A percentile compares a stretch with the other conserved stretches of the same genome.
Conservation (phyloP, 2,797 vertebrate species). For the Enteromius unitaeniatus region DNA sequence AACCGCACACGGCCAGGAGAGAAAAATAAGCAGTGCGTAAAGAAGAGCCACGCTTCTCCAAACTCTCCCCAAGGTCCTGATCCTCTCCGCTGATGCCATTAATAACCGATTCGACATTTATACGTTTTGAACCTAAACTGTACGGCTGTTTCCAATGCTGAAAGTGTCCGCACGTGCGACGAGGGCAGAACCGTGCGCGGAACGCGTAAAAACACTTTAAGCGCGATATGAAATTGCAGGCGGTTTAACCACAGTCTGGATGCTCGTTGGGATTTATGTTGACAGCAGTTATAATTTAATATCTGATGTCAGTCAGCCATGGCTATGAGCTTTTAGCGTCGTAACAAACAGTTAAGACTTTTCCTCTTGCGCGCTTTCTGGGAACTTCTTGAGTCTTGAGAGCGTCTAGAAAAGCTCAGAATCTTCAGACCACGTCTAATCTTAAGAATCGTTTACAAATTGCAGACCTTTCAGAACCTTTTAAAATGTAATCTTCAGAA, state of each 20-base stretch:
- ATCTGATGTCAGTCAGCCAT: background rate
- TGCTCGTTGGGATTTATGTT: background rate
- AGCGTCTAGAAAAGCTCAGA: background rate
- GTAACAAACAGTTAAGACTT: background rate
- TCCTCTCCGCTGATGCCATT: slow-evolving; percentile 7
- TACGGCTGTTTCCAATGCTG: background rate
- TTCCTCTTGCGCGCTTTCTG: background rate
- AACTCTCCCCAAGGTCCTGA: slow-evolving; percentile 20
- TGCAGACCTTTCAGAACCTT: background rate
- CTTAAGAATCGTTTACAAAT: background rate
- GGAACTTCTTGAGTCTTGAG: background rate
- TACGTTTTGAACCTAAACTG: background rate
- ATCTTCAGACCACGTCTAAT: background rate
- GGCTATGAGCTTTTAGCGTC: background rate
- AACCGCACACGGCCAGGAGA: slow-evolving; percentile 73
- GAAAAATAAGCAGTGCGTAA: slow-evolving; percentile 66
- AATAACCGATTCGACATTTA: background rate
- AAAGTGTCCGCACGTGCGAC: background rate
- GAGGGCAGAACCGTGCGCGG: background rate
- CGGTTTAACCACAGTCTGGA: background rate
- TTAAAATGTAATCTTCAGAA: background rate
- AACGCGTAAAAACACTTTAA: slow-evolving; percentile 2
- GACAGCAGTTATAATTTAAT: background rate
- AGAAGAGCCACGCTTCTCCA: slow-evolving; percentile 55
- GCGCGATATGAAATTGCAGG: background rate